Conservation (phyloP, 2,888 invertebrate species). For the Microctonus hyperodae region DNA sequence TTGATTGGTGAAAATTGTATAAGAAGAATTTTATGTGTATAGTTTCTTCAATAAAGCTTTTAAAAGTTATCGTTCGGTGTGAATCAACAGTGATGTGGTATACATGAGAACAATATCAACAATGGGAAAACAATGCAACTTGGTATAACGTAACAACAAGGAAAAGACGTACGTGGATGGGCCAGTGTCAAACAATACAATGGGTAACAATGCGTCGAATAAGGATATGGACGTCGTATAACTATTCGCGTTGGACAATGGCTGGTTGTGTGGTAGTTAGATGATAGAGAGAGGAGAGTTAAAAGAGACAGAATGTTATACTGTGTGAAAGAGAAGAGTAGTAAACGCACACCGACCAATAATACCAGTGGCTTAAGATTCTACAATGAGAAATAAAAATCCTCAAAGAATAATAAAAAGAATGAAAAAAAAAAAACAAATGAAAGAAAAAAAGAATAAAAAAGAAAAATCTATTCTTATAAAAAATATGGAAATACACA, state of each 20-base stretch:
- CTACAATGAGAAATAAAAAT: slow-evolving; percentile 1
- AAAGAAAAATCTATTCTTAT: background rate
- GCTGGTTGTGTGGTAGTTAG: slow-evolving; percentile 48
- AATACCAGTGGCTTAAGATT: background rate
- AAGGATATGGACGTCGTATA: slow-evolving; percentile 49
- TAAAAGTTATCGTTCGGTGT: no score
- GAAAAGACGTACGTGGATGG: slow-evolving; percentile 41
- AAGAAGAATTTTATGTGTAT: no score
- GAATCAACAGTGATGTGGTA: slow-evolving; percentile 6
- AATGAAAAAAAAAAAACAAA: background rate
- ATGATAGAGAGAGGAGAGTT: slow-evolving; percentile 36
- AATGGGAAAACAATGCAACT: slow-evolving; percentile 54
- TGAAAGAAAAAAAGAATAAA: background rate
- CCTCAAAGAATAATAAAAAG: background rate
- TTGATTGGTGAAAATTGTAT: no score
- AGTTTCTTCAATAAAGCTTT: no score
- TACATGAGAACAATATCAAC: slow-evolving; percentile 31
- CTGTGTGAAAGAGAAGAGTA: no score
- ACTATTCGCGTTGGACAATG: slow-evolving; percentile 58
- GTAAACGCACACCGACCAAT: background rate
- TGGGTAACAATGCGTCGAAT: slow-evolving; percentile 54
- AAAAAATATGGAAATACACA: slow-evolving; percentile 2
- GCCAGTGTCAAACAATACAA: slow-evolving; percentile 55
- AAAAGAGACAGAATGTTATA: slow-evolving; percentile 27
- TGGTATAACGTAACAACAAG: slow-evolving; percentile 44